Conservation (phyloP, 2,113 vertebrate species). For the Montifringilla adamsi region DNA sequence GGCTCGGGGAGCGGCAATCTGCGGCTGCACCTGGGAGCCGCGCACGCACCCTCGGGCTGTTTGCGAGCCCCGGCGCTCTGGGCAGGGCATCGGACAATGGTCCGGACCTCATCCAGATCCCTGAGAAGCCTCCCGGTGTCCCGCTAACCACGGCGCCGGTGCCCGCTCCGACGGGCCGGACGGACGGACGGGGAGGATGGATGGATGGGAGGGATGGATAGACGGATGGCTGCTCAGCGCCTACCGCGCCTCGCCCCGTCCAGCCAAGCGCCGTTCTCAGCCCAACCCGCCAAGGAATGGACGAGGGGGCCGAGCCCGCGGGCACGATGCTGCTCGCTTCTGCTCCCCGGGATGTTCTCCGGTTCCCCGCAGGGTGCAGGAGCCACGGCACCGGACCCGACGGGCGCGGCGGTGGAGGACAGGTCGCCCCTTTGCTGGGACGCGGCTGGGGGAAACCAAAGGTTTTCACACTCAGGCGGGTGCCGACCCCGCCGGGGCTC, state of each 20-base stretch:
- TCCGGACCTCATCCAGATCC: neutral
- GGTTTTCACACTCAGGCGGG: neutral
- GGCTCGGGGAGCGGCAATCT: neutral
- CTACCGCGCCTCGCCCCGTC: neutral
- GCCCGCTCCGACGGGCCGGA: neutral
- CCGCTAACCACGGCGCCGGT: neutral
- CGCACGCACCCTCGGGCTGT: neutral
- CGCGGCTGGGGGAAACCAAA: neutral
- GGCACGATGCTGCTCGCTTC: neutral
- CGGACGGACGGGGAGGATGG: accelerated
- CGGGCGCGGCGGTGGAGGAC: neutral
- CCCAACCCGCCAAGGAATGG: neutral
- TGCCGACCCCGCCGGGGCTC: neutral
- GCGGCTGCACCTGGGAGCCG: neutral
- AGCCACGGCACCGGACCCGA: neutral
- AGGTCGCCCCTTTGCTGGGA: neutral
- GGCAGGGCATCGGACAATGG: neutral
- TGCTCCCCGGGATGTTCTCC: neutral
- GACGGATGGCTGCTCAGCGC: neutral
- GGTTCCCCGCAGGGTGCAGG: too few relatives aligned
- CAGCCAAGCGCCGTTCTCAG: neutral
- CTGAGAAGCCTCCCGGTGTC: too few relatives aligned
- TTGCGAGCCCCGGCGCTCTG: neutral
- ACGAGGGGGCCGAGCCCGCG: too few relatives aligned
- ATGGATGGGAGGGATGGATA: too few relatives aligned